Conservation (phyloP, 2,888 invertebrate species). For the Acrobasis consociella region DNA sequence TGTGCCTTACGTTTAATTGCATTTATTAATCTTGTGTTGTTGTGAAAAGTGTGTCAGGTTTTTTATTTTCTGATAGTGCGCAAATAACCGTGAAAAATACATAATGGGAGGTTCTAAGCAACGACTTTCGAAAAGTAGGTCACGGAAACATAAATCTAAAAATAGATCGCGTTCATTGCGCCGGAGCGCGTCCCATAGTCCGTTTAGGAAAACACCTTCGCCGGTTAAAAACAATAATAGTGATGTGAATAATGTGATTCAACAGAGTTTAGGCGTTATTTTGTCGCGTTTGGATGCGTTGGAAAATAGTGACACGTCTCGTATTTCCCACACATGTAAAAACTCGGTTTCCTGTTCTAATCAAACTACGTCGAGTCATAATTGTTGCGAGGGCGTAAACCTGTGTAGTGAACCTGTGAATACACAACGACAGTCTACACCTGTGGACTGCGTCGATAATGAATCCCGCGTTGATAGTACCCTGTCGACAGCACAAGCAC, state of each 20-base stretch:
- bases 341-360: background rate
- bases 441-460: slow-evolving; percentile 6
- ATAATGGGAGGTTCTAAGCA: background rate
- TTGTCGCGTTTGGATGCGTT: slow-evolving; percentile 5
- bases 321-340: background rate
- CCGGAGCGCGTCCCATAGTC: background rate
- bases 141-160: slow-evolving; percentile 7
- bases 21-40: background rate
- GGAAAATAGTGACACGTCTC: background rate
- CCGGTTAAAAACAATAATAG: background rate
- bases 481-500: slow-evolving; percentile 10
- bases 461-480: background rate
- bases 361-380: background rate
- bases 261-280: slow-evolving; percentile 7
- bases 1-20: background rate
- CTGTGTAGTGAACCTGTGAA: background rate
- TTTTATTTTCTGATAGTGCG: background rate
- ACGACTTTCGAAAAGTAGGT: background rate
- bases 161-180: background rate
- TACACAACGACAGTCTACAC: background rate
- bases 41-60: background rate
- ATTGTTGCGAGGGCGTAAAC: background rate
- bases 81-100: background rate
- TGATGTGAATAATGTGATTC: background rate
- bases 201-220: background rate